Evolutionary conservation across 1,140 invertebrate species (phyloP), one percentile per base, ranked within the genome.

Genomic region (Platyscapa corneri): DNA sequence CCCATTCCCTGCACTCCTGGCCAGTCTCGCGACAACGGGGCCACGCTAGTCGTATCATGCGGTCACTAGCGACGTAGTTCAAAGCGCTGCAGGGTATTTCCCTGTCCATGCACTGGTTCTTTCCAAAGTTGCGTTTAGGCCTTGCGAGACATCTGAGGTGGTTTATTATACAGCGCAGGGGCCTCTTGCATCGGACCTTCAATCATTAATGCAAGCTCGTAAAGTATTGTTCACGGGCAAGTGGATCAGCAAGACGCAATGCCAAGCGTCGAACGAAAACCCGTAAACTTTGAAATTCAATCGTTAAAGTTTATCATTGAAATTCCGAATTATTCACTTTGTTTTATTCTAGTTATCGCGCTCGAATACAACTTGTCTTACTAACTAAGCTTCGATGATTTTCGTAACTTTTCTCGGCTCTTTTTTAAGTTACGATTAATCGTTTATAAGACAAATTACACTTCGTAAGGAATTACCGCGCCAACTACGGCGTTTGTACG

Each of bases 101-200:
- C 14, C 30, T 5, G 1, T 20, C 23, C 20, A n/a, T 23, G 37
- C 70, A 74, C 20, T 27, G 67, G 14, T 23, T 42, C 46, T 77
- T n/a, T 2, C 46, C 46, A 16, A 77, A 34, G 46, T 77, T 16
- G 3, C 3, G 6, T 27, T 77, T 77, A 5, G 75, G 75, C 30
- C 14, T 53, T 10, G 90, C 60, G 20, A 90, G 76, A 0, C 86
- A 0, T 0, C 75, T 78, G 0, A 90, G 79, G 10, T 88, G 82
- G 46, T 87, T 87, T 32, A 70, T 87, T 30, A 91, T 46, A 39
- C 81, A 64, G 2, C 2, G 34, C 0, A 90, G 56, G 16, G 89
- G 88, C 64, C 76, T 90, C 18, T 49, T 32, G 27, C 39, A 49
- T 30, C 74, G 74, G 1, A 16, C 10, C 74, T 76, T 32, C 12